Conservation (phyloP, 1,140 invertebrate species). For the Lepidurus packardi region DNA sequence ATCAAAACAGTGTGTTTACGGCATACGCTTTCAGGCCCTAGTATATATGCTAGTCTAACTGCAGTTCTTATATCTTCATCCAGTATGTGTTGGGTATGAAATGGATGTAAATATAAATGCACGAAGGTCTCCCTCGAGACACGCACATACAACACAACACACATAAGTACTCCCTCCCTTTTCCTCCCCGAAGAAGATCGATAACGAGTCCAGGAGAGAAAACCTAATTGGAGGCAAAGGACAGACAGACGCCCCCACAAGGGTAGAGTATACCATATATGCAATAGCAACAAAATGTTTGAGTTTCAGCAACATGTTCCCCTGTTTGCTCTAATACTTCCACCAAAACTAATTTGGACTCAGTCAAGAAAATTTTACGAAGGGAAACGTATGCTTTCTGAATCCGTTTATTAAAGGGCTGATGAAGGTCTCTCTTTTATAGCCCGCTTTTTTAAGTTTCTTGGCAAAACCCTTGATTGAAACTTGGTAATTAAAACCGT, state of each 20-base stretch:
- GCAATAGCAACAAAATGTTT: not conserved
- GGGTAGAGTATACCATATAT: not conserved
- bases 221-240: not conserved
- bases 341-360: not conserved
- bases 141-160: not conserved
- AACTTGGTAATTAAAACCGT: not conserved
- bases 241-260: not conserved
- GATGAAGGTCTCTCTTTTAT: no score
- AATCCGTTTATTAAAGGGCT: no score
- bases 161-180: not conserved
- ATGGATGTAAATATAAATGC: not conserved
- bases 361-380: not conserved
- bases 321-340: not conserved
- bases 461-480: not conserved
- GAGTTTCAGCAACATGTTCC: not conserved
- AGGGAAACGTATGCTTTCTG: no score
- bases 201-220: constrained; percentile 11
- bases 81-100: not conserved
- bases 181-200: not conserved
- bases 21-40: not conserved
- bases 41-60: not conserved
- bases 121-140: not conserved
- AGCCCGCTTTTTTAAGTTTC: no score
- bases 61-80: not conserved
- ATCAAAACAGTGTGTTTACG: not conserved